Evolutionary conservation across 2,797 vertebrate genomes (phyloP).

Genomic region (Hoplostethus atlanticus): DNA sequence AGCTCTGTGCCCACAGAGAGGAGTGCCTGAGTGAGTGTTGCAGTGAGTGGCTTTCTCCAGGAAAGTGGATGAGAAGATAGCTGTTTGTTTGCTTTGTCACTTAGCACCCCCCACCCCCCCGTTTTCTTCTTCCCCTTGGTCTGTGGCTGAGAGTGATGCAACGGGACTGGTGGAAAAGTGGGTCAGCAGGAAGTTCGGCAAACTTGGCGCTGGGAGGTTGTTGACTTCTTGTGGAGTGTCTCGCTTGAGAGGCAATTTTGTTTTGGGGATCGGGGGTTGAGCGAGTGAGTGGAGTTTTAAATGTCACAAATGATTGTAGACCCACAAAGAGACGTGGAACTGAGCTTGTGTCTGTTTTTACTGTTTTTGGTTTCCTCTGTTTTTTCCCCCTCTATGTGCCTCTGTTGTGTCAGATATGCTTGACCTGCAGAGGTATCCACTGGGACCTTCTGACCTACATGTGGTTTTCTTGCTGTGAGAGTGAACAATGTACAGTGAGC

Average conservation of each 20-base stretch:
- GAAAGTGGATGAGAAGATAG: constrained; percentile 50
- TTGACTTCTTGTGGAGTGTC: constrained; percentile 37
- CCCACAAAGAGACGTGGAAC: not conserved
- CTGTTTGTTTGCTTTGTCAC: constrained; percentile 55
- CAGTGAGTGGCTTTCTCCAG: constrained; percentile 17
- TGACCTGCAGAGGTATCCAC: constrained; percentile 1
- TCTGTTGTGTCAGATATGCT: not conserved
- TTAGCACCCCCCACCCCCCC: not conserved
- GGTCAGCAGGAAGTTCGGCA: constrained; percentile 70
- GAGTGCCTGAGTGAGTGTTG: constrained; percentile 38
- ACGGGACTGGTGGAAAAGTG: constrained; percentile 61
- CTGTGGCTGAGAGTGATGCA: constrained; percentile 48
- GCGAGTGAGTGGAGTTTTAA: not conserved
- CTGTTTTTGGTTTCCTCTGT: not conserved
- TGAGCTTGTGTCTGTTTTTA: constrained; percentile 1
- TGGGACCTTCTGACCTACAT: not conserved
- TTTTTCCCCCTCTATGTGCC: not conserved
- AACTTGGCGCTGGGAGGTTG: constrained; percentile 47
- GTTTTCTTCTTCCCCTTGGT: constrained; percentile 31
- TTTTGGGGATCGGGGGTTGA: not conserved
- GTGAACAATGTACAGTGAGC: not conserved
- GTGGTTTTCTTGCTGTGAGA: not conserved
- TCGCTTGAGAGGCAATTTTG: constrained; percentile 23
- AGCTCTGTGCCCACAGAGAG: constrained; percentile 2
- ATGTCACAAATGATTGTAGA: not conserved